Evolutionary conservation across 92 coral and sea anemone species (phyloP), one percentile per base, ranked within the genome.

Genomic region (Parazoanthus atlanticus): DNA sequence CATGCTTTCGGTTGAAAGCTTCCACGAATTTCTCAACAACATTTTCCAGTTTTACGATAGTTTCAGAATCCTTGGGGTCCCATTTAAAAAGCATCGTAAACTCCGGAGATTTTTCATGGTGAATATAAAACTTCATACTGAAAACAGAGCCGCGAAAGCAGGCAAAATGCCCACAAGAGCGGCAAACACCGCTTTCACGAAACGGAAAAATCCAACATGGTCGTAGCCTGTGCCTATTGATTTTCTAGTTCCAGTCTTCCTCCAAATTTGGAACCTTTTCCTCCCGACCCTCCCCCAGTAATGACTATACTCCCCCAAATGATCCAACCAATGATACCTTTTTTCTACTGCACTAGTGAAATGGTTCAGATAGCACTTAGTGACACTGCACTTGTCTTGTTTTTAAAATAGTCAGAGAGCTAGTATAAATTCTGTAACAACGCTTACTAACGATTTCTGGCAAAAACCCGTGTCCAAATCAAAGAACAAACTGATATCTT

Each of bases 71-170:
- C 13, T 83, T 74, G 17, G 76, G 64, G n/a, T 65, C 33, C 90
- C 87, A 90, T 76, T 82, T 90, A 25, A 81, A 90, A 49, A 87
- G 88, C 93, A 90, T 76, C 54, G 90, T 87, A 66, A 86, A 87
- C 85, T 81, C 90, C 25, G 90, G 93, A 61, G 90, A 85, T 12
- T 78, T 66, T 46, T 90, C 93, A 87, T 81, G 89, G 47, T 90
- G 90, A 76, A 90, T 43, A 76, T 86, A 90, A 82, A 90, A 90
- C 84, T 90, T 90, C 93, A 90, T 90, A 36, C 2, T 43, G n/a
- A 74, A 41, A 66, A 6, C 8, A 3, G 38, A n/a, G 10, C 52
- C 86, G 36, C 58, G 17, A 15, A 61, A 25, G 56, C 19, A 26
- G 86, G 76, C 29, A 65, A 56, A 31, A 56, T 26, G 71, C 85